Conservation (phyloP, 2,113 vertebrate species). For the Vicugna pacos region DNA sequence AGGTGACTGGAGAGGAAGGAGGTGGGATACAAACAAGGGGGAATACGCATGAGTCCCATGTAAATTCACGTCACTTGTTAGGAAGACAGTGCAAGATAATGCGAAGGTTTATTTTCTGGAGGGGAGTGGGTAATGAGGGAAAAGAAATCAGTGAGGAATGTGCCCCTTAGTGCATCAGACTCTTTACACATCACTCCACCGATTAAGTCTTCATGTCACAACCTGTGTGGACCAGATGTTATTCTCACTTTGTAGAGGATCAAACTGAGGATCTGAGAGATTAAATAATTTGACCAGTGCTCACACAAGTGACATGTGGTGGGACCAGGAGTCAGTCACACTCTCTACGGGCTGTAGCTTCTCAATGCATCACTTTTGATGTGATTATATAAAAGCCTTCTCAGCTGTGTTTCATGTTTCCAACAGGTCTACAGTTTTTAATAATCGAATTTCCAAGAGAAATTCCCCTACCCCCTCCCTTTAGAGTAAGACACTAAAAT, state of each 20-base stretch:
- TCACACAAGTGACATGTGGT: background rate
- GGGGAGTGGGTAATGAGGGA: background rate
- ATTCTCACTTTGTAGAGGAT: background rate
- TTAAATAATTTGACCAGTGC: background rate
- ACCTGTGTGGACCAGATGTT: background rate
- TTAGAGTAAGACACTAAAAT: background rate
- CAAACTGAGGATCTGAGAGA: background rate
- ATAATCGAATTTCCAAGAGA: slow-evolving; percentile 19
- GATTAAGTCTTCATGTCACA: background rate
- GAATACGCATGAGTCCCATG: background rate
- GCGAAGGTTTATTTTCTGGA: background rate
- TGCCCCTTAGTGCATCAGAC: background rate
- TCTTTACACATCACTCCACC: background rate
- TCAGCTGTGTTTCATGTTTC: background rate
- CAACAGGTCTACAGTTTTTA: background rate
- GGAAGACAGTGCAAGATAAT: background rate
- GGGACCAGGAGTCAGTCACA: background rate
- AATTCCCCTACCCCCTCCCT: fast-evolving
- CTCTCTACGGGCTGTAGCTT: background rate
- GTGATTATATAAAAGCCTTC: background rate
- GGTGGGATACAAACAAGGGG: background rate
- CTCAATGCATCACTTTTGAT: background rate
- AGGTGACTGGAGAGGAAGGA: background rate
- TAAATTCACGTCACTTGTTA: background rate
- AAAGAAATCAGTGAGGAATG: background rate